A percentile compares a stretch with the other conserved stretches of the same genome.
These are phyloP conservation scores for Graphium colonna DNA, from an alignment of 2,888 invertebrate genomes.

Conservation along the genomic window DNA sequence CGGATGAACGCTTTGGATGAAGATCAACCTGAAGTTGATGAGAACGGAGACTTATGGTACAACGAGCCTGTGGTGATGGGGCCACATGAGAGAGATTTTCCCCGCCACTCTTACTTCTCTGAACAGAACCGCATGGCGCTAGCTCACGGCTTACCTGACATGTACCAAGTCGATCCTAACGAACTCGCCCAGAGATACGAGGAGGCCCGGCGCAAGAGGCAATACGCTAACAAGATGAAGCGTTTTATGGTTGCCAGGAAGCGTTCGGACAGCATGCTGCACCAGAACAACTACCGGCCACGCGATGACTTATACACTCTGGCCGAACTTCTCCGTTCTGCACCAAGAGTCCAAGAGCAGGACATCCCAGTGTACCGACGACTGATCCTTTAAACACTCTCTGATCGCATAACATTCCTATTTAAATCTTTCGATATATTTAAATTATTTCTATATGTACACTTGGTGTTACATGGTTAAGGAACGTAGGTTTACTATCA, in stretches of 20 bases:
- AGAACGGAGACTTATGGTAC: slow-evolving; percentile 80
- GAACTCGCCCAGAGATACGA: slow-evolving; percentile 69
- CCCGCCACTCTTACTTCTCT: slow-evolving; percentile 69
- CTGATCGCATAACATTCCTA: slow-evolving; percentile 6
- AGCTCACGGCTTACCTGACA: slow-evolving; percentile 62
- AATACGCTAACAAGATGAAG: slow-evolving; percentile 75
- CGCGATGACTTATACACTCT: slow-evolving; percentile 81
- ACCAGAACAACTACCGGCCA: slow-evolving; percentile 67
- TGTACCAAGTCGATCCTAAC: slow-evolving; percentile 64
- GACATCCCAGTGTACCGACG: slow-evolving; percentile 81
- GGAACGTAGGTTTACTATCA: slow-evolving; percentile 1
- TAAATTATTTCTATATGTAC: slow-evolving; percentile 16
- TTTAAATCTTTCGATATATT: slow-evolving; percentile 14
- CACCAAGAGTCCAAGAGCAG: slow-evolving; percentile 75
- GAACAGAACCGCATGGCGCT: slow-evolving; percentile 70
- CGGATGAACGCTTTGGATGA: slow-evolving; percentile 61
- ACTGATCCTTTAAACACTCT: slow-evolving; percentile 76
- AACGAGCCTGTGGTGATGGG: slow-evolving; percentile 79
- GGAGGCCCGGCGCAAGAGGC: slow-evolving; percentile 71
- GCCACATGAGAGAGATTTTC: slow-evolving; percentile 61
- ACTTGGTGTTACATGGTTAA: slow-evolving; percentile 13
- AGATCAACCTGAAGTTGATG: slow-evolving; percentile 73
- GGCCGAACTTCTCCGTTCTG: slow-evolving; percentile 77
- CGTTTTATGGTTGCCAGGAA: slow-evolving; percentile 83
- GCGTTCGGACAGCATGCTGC: slow-evolving; percentile 64